Base-by-base conservation (phyloP, 2,888 invertebrate genomes). In the Agrotis clavis region DNA sequence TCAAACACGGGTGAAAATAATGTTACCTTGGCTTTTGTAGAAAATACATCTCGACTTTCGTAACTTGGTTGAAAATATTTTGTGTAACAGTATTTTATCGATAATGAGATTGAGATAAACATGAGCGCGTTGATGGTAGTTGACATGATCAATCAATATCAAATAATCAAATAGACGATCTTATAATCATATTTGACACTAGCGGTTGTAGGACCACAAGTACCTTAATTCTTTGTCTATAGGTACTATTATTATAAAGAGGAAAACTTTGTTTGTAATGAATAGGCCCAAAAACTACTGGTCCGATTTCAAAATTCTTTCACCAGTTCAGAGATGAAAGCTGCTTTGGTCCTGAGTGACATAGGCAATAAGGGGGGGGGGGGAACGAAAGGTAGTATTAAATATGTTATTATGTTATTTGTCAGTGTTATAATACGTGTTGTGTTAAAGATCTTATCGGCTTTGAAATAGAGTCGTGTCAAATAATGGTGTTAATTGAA, bases 401-500 rank as follows among this genome's bases (percentile, higher is more conserved):
- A n/a, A n/a, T n/a, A n/a, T n/a, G n/a, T n/a, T n/a, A n/a, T n/a
- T n/a, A n/a, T n/a, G 41, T 41, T 35, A 35, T 35, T 41, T 11
- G 41, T 41, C 21, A 21, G 13, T 30, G 30, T 35, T 47, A 7
- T 25, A 30, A n/a, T 64, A 45, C 63, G 25, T 47, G n/a, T 64
- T 14, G 63, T 35, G 21, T 19, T 60, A 64, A 56, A 25, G 14
- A 64, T 67, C n/a, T 62, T 35, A 45, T 67, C 47, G 19, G 18
- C 6, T 61, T 30, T 18, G 11, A 53, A 62, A 64, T 79, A 9
- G 25, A 67, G 45, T 64, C 5, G 48, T 63, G 51, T 47, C 67
- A 41, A 67, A 59, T 51, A 75, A 75, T 60, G 35, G 61, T 71
- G 59, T 66, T 62, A 62, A 65, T 69, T 47, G 81, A 77, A 69